These are phyloP conservation scores for Temnothorax nylanderi DNA, from an alignment of 1,140 invertebrate genomes.

Conservation along the genomic window DNA sequence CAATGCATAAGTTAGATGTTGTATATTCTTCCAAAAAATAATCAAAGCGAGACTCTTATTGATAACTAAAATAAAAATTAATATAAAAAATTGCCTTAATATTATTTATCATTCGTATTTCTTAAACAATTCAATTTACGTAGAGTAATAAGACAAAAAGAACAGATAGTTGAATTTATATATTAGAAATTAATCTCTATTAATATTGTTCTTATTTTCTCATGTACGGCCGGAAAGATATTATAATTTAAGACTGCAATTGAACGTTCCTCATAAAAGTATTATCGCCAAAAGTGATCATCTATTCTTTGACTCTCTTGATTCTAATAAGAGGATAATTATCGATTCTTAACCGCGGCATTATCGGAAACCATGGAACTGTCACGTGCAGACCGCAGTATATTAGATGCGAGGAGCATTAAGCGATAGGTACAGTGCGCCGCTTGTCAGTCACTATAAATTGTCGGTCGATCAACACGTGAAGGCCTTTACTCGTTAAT, in stretches of 20 bases:
- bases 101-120: neutral
- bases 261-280: neutral
- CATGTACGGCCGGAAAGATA: neutral
- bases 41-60: neutral
- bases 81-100: neutral
- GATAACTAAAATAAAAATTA: too few species aligned
- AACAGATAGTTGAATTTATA: neutral
- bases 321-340: conserved; percentile 25
- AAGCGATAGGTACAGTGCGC: conserved; percentile 57
- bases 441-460: conserved; percentile 60
- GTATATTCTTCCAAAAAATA: neutral
- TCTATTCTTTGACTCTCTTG: neutral
- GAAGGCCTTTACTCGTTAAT: conserved; percentile 44
- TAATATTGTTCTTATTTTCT: conserved; percentile 7
- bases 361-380: conserved; percentile 53
- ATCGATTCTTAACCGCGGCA: conserved; percentile 53
- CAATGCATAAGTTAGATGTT: neutral
- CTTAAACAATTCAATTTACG: neutral
- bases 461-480: conserved; percentile 51
- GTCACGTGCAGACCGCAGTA: conserved; percentile 47
- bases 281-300: neutral
- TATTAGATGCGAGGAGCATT: conserved; percentile 49
- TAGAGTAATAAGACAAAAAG: neutral
- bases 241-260: conserved; percentile 8
- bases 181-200: neutral